These are phyloP conservation scores for crab-eating macaque (Macaca fascicularis) DNA, from an alignment of 2,113 vertebrate species.

Conservation along the genomic window T2T-MFA8v1.1 NC_088377.1:178987001-178987500, in stretches of 20 bases:
- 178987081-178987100: background rate
- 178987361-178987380: background rate
- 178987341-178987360: background rate
- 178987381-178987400: background rate
- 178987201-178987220: background rate
- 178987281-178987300: no score
- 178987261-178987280: background rate
- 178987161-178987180: background rate
- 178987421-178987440: background rate
- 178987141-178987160: background rate
- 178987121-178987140: background rate
- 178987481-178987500: background rate
- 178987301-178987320: background rate
- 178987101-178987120: background rate
- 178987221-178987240: accelerated
- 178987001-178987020: background rate
- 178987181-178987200: background rate
- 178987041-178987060: background rate
- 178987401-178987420: background rate
- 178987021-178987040: background rate
- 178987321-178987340: background rate
- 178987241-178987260: background rate
- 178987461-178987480: background rate
- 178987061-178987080: background rate
- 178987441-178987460: background rate